Evolutionary conservation across 2,797 vertebrate species (phyloP), one percentile per base, ranked within the genome.

Genomic region (Sphenodon punctatus): DNA sequence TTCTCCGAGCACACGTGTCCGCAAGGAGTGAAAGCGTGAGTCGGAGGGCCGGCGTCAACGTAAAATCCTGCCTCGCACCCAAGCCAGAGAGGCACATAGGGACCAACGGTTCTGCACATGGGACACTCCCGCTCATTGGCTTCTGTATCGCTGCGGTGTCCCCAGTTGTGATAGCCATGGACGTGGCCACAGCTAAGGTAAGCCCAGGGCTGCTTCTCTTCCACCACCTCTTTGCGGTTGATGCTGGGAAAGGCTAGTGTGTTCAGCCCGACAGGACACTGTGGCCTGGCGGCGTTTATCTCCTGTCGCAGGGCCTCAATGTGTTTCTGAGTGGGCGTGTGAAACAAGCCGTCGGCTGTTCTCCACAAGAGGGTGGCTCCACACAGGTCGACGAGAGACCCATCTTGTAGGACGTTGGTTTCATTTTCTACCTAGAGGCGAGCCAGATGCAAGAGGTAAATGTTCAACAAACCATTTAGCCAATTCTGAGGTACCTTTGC

Each of bases 1-100:
- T 99, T 99, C 94, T 99, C 98, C 0, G 99, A 99, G 94, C 98
- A 98, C 86, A 99, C 99, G 4, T 99, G 99, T 93, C 99, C 99
- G 1, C 99, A 99, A 2, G 99, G 99, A 71, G 97, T 97, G 34
- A 99, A 99, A 81, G 98, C 98, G 0, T 99, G 96, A 0, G 98
- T 99, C 16, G 98, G 98, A 0, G 98, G 97, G 1, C 97, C 98
- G 0, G 98, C 97, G 68, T 99, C 98, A 82, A 99, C 97, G 1
- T 99, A 99, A 94, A 99, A 99, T 27, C 98, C 98, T 0, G 98
- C 96, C 93, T 99, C 98, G 1, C 98, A 99, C 68, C 98, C 98
- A 1, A 99, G 96, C 98, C 98, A 99, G 36, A 99, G 97, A 1
- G 98, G 98, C 34, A 99, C 98, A 0, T 99, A 99, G 64, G 98